Evolutionary conservation across 2,113 vertebrate species (phyloP), one percentile per base, ranked within the genome.

Genomic region (Ursus arctos): DNA sequence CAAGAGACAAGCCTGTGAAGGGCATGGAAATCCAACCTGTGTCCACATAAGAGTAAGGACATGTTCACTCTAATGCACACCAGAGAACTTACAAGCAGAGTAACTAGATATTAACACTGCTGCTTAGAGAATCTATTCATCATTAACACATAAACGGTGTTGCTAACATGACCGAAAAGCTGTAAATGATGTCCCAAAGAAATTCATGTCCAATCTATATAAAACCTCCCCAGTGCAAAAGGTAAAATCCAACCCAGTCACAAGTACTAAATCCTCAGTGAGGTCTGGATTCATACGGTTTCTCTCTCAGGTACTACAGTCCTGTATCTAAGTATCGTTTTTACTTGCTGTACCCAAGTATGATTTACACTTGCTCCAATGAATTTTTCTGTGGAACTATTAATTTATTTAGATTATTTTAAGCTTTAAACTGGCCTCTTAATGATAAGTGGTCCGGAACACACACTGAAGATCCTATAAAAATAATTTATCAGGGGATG

Each of bases 361-460:
- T 18, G 15, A 87, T 24, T 81, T 71, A 82, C 1, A 63, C 21
- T 33, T 53, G 67, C 49, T 31, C 40, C 55, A 85, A 12, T 40
- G 33, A 77, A 36, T 69, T 47, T 77, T 86, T 72, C 19, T 72
- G 9, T 67, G 13, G 16, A 82, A 65, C 47, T 91, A 57, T 11
- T 14, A 65, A 72, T 63, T 89, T 89, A 90, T 63, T 65, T 71
- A 92, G 79, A 43, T 51, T 63, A 55, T 51, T 88, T 96, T 79
- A 65, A 87, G 33, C 21, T 92, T 86, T 47, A 55, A 7, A 43
- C 18, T 83, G 49, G 87, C 28, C 57, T 96, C 33, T 71, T 51
- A 69, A 31, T 33, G 49, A 74, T 59, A 95, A 94, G 11, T 40
- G 43, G 24, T 72, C 67, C 59, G 83, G 22, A 87, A 79, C 10